A percentile compares a stretch with the other conserved stretches of the same genome.
Conservation (phyloP, 2,888 invertebrate genomes). For the Bhutanitis thaidina region DNA sequence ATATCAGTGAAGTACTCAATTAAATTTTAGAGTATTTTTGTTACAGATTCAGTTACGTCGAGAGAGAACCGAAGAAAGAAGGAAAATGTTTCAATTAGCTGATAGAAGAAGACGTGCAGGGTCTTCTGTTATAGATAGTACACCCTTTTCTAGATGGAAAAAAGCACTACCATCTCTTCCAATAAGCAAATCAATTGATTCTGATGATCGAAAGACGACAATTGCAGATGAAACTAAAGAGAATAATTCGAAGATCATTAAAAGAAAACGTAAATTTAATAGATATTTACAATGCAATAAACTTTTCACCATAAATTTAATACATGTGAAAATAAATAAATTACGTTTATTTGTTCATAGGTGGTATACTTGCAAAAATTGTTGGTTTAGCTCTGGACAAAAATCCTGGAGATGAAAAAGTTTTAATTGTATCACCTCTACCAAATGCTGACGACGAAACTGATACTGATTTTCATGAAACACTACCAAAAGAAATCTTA, state of each 20-base stretch:
- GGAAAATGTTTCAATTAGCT: constrained; percentile 94
- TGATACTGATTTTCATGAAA: constrained; percentile 86
- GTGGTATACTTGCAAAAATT: constrained; percentile 80
- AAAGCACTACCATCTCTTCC: constrained; percentile 82
- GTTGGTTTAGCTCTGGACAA: constrained; percentile 79
- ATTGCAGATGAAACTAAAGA: constrained; percentile 44
- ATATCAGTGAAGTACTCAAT: too few species aligned
- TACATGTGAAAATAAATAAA: too few species aligned
- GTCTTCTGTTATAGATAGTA: constrained; percentile 80
- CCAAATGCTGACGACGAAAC: constrained; percentile 81
- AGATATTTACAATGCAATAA: too few species aligned
- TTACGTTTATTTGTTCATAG: constrained; percentile 30
- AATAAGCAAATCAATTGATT: constrained; percentile 78
- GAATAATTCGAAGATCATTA: constrained; percentile 41
- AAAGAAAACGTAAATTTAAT: constrained; percentile 50
- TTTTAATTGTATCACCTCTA: constrained; percentile 36
- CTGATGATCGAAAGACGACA: constrained; percentile 60
- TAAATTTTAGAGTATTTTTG: background rate
- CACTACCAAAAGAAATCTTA: constrained; percentile 82
- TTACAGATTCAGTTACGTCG: constrained; percentile 87
- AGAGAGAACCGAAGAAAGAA: constrained; percentile 94
- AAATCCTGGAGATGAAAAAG: constrained; percentile 79
- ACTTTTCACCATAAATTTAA: too few species aligned
- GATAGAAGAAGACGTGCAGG: constrained; percentile 81
- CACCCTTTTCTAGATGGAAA: constrained; percentile 85